These are phyloP conservation scores for Melipona quadrifasciata DNA, from an alignment of 1,140 invertebrate species.

Conservation along the genomic window DNA sequence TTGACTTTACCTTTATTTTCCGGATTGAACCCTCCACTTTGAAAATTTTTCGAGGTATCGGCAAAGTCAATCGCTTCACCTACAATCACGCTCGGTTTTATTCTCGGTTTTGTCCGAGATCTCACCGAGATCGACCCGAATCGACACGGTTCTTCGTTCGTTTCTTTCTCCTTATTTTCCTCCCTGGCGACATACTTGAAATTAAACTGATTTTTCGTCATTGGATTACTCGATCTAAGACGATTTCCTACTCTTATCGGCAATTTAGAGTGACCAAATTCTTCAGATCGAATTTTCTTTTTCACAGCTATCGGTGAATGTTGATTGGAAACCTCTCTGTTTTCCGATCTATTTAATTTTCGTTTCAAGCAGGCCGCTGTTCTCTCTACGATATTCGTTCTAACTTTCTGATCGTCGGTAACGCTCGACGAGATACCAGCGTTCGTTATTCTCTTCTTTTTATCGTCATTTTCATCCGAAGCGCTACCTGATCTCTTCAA, in stretches of 20 bases:
- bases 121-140: neutral
- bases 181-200: neutral
- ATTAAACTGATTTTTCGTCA: neutral
- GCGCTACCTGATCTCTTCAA: neutral
- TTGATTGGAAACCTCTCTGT: neutral
- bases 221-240: slow-evolving; percentile 34
- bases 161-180: neutral
- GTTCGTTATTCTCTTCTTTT: neutral
- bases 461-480: neutral
- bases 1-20: neutral
- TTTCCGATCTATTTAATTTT: neutral
- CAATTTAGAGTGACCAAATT: slow-evolving; percentile 16
- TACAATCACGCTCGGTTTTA: neutral
- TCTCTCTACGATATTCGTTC: neutral
- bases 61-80: neutral
- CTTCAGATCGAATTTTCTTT: neutral
- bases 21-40: neutral
- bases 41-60: neutral
- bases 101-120: slow-evolving; percentile 35
- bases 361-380: slow-evolving; percentile 4
- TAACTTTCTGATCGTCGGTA: neutral
- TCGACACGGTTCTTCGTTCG: neutral
- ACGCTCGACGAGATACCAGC: neutral
- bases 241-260: slow-evolving; percentile 51
- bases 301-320: neutral